Evolutionary conservation across 1,140 invertebrate species (phyloP).

Genomic region (Drosophila rufa): DNA sequence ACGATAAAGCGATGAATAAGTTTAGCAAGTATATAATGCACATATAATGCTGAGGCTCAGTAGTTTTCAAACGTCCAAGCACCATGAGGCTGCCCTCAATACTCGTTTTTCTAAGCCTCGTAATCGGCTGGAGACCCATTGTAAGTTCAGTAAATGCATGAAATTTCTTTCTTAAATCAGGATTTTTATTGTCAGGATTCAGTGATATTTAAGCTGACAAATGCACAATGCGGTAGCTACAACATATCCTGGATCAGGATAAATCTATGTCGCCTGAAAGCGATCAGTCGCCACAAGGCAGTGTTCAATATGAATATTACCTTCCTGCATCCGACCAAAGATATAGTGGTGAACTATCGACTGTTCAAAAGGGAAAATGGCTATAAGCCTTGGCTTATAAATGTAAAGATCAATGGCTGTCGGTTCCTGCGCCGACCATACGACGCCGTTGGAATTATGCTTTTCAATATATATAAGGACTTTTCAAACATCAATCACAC

Average conservation of each 20-base stretch:
- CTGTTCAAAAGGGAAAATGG: conserved; percentile 20
- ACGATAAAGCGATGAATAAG: neutral
- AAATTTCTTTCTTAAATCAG: neutral
- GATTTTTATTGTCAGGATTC: neutral
- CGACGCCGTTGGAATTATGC: conserved; percentile 10
- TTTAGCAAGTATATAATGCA: neutral
- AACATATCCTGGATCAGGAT: conserved; percentile 21
- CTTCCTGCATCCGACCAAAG: conserved; percentile 7
- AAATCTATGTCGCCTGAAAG: conserved; percentile 27
- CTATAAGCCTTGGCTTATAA: conserved; percentile 23
- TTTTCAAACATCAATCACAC: conserved; percentile 32
- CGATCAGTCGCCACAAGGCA: conserved; percentile 11
- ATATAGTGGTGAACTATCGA: conserved; percentile 4
- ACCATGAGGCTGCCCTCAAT: neutral
- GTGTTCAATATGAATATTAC: conserved; percentile 20
- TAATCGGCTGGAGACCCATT: neutral
- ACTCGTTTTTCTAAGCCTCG: neutral
- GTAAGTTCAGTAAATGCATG: neutral
- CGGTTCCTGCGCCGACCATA: conserved; percentile 12
- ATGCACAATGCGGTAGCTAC: conserved; percentile 13
- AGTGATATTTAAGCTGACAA: conserved; percentile 25
- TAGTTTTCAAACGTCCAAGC: neutral
- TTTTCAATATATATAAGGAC: conserved; percentile 21
- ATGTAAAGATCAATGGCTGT: conserved; percentile 9
- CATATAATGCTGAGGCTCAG: neutral